Conservation (phyloP, 2,113 vertebrate species). For the Pelobates fuscus region DNA sequence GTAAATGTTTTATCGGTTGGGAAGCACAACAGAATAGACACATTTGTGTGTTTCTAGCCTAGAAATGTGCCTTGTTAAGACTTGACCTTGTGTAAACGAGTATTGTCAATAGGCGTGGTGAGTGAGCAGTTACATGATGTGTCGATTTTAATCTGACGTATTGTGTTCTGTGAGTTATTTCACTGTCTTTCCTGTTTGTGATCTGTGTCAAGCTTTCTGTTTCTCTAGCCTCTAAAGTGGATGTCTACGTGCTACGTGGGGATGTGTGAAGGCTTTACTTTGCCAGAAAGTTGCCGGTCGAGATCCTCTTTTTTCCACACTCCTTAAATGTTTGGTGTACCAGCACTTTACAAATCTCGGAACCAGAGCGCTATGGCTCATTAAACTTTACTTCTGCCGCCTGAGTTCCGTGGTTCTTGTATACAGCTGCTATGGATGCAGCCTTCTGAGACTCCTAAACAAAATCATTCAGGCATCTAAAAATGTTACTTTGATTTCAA, state of each 20-base stretch:
- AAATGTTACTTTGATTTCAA: too few relatives aligned
- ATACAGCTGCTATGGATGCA: too few relatives aligned
- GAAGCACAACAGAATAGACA: too few relatives aligned
- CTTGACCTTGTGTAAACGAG: conserved; percentile 25
- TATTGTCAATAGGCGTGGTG: conserved; percentile 15
- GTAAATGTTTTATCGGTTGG: too few relatives aligned
- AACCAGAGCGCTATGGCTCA: neutral
- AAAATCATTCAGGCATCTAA: too few relatives aligned
- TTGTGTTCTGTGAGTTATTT: conserved; percentile 4
- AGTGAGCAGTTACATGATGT: conserved; percentile 26
- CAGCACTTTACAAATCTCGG: neutral
- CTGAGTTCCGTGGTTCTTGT: too few relatives aligned
- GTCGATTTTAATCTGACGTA: conserved; percentile 6
- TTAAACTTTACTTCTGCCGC: neutral
- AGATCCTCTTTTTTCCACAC: neutral
- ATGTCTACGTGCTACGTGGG: neutral
- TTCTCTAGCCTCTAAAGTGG: neutral
- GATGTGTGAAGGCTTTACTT: neutral
- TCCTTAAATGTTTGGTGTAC: neutral
- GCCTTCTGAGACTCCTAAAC: too few relatives aligned
- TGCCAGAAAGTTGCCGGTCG: neutral
- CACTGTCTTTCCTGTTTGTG: neutral
- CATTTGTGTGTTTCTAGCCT: too few relatives aligned
- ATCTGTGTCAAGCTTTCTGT: conserved; percentile 6
- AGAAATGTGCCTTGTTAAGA: conserved; percentile 16